Evolutionary conservation across 2,888 invertebrate species (phyloP).

Genomic region (Ashinkailepas kermadecensis): DNA sequence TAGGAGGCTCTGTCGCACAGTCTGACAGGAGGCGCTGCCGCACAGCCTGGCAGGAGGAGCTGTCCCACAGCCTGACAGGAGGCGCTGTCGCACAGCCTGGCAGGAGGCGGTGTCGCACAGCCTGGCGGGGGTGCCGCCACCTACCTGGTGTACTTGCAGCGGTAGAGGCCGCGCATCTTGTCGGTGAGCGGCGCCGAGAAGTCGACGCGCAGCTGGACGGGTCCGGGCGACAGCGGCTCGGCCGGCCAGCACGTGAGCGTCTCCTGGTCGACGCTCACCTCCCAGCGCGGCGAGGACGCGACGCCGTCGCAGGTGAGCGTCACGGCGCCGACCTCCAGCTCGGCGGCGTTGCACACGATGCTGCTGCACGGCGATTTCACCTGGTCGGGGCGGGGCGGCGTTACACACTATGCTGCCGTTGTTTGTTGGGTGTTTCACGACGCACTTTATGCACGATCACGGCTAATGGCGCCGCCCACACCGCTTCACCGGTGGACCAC

Average conservation of each 20-base stretch:
- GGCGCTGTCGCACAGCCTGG: too few species aligned
- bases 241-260: conserved; percentile 59
- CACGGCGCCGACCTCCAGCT: conserved; percentile 54
- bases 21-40: too few species aligned
- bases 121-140: not conserved
- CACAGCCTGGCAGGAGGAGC: too few species aligned
- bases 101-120: too few species aligned
- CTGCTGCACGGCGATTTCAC: conserved; percentile 38
- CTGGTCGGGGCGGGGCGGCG: not conserved
- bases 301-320: conserved; percentile 36
- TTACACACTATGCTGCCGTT: too few species aligned
- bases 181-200: conserved; percentile 84
- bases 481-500: too few species aligned
- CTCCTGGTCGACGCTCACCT: conserved; percentile 47
- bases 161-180: conserved; percentile 91
- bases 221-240: conserved; percentile 51
- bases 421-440: too few species aligned
- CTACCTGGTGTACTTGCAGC: conserved; percentile 63
- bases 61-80: too few species aligned
- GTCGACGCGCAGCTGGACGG: conserved; percentile 53
- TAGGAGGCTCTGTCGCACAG: too few species aligned
- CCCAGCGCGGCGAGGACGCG: conserved; percentile 48
- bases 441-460: too few species aligned
- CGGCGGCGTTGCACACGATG: conserved; percentile 68
- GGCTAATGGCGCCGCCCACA: too few species aligned